Base-by-base conservation (phyloP, 2,888 invertebrate genomes). In the Neuroscelio doddi region DNA sequence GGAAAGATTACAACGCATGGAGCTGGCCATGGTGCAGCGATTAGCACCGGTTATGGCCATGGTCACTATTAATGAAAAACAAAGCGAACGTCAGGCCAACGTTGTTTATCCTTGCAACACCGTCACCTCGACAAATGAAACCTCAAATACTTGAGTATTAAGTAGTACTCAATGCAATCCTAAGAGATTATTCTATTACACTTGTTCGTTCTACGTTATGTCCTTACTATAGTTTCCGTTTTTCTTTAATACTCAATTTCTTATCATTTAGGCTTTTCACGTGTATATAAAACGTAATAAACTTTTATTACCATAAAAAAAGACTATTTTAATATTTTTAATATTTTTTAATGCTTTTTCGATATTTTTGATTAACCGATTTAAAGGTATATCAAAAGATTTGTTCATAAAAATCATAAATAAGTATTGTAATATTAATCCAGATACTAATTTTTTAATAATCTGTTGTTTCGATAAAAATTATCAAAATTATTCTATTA, bases 1-100 rank as follows among this genome's bases (percentile, higher is more conserved):
- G 84, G 83, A 30, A 83, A 79, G 52, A 83, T 84, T 52, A 79
- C 82, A 7, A 75, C 83, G 49, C 83, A 83, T 41, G 83, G 84
- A 7, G 79, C 79, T 12, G 84, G 83, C 24, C 75, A 80, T 45
- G 84, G 83, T 2, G 80, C 79, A 4, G 77, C 68, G 1, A 74
- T 84, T 21, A 79, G 80, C 45, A 72, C 80, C 17, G 81, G 80
- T 16, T 74, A 77, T 44, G 79, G 76, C 17, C 80, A 80, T 45
- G 74, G 73, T 3, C 73, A 71, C 59, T 65, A 71, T 70, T 52
- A 72, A 70, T 66, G 59, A 73, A 52, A 34, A 32, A 73, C 70
- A 64, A 24, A 21, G 36, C 36, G 12, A 16, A 7, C n/a, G 57
- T 14, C 29, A 26, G 34, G 62, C 49, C 44, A 58, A 56, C 49